Conservation (phyloP, 2,888 invertebrate species). For the Trissoscelio sp. region DNA sequence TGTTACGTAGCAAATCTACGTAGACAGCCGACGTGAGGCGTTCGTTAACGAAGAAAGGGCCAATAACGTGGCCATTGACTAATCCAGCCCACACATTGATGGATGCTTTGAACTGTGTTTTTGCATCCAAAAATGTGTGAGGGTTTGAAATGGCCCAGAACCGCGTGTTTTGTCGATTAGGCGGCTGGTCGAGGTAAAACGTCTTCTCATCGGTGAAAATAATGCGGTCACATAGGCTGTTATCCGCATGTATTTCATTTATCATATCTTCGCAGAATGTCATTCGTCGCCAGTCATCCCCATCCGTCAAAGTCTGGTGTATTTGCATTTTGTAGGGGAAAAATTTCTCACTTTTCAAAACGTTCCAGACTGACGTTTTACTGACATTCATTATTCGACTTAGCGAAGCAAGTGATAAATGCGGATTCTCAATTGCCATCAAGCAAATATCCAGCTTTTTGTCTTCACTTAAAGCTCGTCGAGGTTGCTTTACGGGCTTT, state of each 20-base stretch:
- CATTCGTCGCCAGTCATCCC: slow-evolving; percentile 6
- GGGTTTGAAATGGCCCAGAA: slow-evolving; percentile 3
- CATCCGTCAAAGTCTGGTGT: slow-evolving; percentile 11
- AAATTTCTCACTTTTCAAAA: neutral
- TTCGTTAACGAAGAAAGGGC: too few relatives aligned
- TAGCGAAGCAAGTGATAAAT: neutral
- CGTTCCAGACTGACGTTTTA: slow-evolving; percentile 14
- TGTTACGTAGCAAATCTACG: too few relatives aligned
- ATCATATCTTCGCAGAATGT: slow-evolving; percentile 2
- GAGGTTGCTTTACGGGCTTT: neutral
- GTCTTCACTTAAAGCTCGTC: slow-evolving; percentile 7
- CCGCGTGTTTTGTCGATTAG: slow-evolving; percentile 5
- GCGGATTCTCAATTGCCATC: neutral
- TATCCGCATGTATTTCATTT: neutral
- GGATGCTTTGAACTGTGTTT: neutral
- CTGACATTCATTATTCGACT: neutral
- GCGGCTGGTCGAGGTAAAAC: slow-evolving; percentile 11
- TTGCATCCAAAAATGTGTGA: neutral
- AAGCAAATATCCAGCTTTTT: slow-evolving; percentile 6
- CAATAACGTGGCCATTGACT: neutral
- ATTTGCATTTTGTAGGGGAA: slow-evolving; percentile 1
- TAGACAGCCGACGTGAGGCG: too few relatives aligned
- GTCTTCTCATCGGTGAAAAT: slow-evolving; percentile 15
- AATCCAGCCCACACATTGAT: slow-evolving; percentile 12
- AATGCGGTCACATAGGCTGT: neutral